phyloP scores from a whole-genome alignment of 2,113 vertebrate species.

The Pelusios castaneus region DNA sequence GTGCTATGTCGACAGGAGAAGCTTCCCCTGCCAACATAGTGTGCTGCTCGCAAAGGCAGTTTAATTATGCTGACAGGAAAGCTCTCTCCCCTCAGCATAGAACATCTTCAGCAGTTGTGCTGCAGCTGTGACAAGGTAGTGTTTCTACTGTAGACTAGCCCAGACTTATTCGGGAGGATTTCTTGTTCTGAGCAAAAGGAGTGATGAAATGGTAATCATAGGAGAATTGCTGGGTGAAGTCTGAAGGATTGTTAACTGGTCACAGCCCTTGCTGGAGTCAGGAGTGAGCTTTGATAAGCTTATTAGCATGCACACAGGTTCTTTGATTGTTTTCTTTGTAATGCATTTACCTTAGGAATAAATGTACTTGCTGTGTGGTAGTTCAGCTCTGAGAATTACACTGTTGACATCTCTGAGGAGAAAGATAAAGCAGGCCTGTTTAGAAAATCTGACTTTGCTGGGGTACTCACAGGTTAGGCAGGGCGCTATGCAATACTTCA shows the following conservation, averaged over 20 bases:
- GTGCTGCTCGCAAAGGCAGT: no score
- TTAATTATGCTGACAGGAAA: no score
- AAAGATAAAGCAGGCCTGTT: neutral
- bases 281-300: neutral
- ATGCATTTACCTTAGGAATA: neutral
- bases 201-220: neutral
- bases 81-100: no score
- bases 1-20: no score
- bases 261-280: neutral
- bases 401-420: neutral
- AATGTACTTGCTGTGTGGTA: neutral
- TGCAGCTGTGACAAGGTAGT: no score
- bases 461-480: neutral
- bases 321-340: neutral
- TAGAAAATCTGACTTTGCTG: neutral
- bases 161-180: neutral
- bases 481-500: neutral
- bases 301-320: neutral
- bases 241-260: neutral
- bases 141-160: no score
- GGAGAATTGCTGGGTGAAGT: neutral
- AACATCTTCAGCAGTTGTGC: no score
- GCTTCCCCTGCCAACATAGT: no score
- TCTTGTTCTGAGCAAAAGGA: neutral
- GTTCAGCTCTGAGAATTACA: neutral